Base-by-base conservation (phyloP, 2,797 vertebrate genomes). In the Lates japonicus region DNA sequence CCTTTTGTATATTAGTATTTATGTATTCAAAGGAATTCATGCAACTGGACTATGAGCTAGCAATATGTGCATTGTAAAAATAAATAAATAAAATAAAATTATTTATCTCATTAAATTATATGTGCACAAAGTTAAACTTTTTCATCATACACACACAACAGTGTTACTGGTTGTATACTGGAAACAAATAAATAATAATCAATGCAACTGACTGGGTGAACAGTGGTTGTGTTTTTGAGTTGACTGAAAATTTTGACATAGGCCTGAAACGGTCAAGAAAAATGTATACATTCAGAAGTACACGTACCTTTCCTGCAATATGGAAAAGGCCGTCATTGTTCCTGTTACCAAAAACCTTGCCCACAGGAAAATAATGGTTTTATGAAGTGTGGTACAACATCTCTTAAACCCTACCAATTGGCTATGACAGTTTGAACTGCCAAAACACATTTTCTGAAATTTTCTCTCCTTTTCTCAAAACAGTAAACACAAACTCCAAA, bases 101-200 rank as follows among this genome's bases (percentile, higher is more conserved):
- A 42, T 84, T 76, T 75, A 71, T 83, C 39, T 82, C 25, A 33
- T 85, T 48, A 78, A 89, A 77, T 88, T 64, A 82, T 85, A 67
- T 79, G 74, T 90, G 70, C 82, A 89, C 85, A 84, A 77, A 55
- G 41, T 71, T 70, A 31, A 68, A 76, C 72, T 84, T 91, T 88
- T 82, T 83, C 84, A 85, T 80, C 68, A 80, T 78, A 83, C 62
- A 49, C 55, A 68, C 72, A 69, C 42, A 62, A 68, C 59, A 78
- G 81, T 90, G 80, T 86, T 83, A 72, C 54, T 78, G 70, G 85
- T 87, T 87, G 82, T 92, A 85, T 89, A 91, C 82, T 16, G 65
- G 61, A 83, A 73, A 92, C 79, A 84, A 92, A 93, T 90, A 92
- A 90, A 90, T 85, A 78, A 73, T 84, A 87, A 73, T 81, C 64